These are phyloP conservation scores for Dascillus cervinus DNA, from an alignment of 2,888 invertebrate species.

Conservation along the genomic window DNA sequence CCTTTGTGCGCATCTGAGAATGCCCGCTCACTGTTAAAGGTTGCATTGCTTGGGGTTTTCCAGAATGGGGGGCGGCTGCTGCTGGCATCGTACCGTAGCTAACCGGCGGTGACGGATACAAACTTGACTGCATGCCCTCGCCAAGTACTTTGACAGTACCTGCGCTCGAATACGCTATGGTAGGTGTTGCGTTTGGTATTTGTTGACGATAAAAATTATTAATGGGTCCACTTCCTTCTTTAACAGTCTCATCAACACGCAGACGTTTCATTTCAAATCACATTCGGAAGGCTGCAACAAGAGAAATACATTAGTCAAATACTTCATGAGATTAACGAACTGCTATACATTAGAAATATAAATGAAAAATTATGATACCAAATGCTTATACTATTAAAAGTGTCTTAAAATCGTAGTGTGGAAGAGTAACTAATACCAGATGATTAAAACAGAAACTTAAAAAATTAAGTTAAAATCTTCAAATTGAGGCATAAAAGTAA, in stretches of 20 bases:
- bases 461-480: no score
- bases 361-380: no score
- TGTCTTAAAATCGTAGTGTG: no score
- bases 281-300: slow-evolving; percentile 50
- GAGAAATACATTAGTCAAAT: slow-evolving; percentile 8
- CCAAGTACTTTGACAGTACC: slow-evolving; percentile 43
- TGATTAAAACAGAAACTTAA: no score
- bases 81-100: slow-evolving; percentile 39
- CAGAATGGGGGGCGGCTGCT: slow-evolving; percentile 38
- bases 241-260: slow-evolving; percentile 44
- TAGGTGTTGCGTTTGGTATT: slow-evolving; percentile 24
- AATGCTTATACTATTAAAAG: no score
- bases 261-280: slow-evolving; percentile 61
- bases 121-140: slow-evolving; percentile 40
- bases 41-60: slow-evolving; percentile 35
- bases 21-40: slow-evolving; percentile 34
- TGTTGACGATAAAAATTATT: slow-evolving; percentile 25
- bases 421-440: no score
- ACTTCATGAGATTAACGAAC: no score
- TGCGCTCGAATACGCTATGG: slow-evolving; percentile 43
- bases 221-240: slow-evolving; percentile 39
- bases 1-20: slow-evolving; percentile 27
- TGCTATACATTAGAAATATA: no score
- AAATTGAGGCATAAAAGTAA: no score
- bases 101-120: slow-evolving; percentile 37